phyloP scores from a whole-genome alignment of 2,113 vertebrate species.

The Chlamydotis undulata region DNA sequence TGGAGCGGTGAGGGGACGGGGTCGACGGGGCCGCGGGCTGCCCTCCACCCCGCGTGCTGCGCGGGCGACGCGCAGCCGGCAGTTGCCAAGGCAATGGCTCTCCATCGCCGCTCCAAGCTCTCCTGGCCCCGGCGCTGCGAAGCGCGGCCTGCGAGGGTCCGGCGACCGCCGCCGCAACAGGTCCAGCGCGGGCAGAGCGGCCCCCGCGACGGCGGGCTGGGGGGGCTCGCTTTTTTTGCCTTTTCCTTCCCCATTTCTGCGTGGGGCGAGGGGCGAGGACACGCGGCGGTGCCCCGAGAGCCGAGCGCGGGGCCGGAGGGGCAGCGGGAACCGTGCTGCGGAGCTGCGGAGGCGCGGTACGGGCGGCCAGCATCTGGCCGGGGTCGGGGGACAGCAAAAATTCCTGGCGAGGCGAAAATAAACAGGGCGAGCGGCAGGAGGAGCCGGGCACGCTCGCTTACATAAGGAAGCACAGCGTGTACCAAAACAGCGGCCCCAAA shows the following conservation, averaged over 20 bases:
- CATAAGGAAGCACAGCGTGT: conserved; percentile 91
- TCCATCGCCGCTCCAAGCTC: not conserved
- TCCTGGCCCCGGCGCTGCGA: not conserved
- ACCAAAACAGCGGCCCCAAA: conserved; percentile 89
- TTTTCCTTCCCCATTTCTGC: not conserved
- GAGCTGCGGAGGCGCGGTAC: not conserved
- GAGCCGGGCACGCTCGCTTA: conserved; percentile 88
- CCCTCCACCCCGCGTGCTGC: not conserved
- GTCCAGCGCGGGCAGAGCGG: not conserved
- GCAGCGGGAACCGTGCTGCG: not conserved
- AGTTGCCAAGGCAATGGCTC: conserved; percentile 56
- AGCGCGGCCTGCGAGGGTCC: fast-evolving
- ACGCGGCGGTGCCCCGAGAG: not conserved
- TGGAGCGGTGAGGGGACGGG: fast-evolving
- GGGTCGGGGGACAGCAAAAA: conserved; percentile 33
- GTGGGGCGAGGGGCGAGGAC: not conserved
- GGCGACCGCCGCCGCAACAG: not conserved
- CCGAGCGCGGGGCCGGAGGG: not conserved
- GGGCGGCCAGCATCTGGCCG: not conserved
- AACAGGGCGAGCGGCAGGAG: conserved; percentile 85
- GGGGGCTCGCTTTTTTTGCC: not conserved
- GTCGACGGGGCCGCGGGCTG: not conserved
- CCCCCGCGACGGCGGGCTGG: too few species aligned
- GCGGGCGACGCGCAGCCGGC: not conserved
- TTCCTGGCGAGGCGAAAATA: conserved; percentile 82